Evolutionary conservation across 2,113 vertebrate species (phyloP).

Genomic region (Rhagologus leucostigma): DNA sequence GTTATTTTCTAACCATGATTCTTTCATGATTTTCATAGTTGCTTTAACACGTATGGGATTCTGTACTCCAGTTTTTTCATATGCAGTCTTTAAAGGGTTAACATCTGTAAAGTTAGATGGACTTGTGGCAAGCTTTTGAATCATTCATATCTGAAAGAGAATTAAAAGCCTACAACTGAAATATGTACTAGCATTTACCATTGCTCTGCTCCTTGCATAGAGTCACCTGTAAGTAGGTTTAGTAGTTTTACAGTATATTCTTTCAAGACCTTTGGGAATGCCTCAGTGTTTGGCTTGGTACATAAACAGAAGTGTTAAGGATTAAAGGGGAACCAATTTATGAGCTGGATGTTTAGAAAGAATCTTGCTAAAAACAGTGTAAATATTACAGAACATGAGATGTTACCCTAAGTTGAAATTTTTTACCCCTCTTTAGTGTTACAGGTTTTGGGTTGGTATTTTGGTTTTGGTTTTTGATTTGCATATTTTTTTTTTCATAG

Average conservation of each 20-base stretch:
- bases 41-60: slow-evolving; percentile 47
- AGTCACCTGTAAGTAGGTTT: slow-evolving; percentile 73
- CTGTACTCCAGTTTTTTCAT: slow-evolving; percentile 55
- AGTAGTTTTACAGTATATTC: slow-evolving; percentile 71
- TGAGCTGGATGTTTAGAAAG: slow-evolving; percentile 64
- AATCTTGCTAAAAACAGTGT: slow-evolving; percentile 76
- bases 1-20: slow-evolving; percentile 67
- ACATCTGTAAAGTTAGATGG: slow-evolving; percentile 67
- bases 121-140: slow-evolving; percentile 73
- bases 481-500: slow-evolving; percentile 55
- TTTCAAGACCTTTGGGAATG: slow-evolving; percentile 73
- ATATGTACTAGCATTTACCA: slow-evolving; percentile 70
- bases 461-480: slow-evolving; percentile 33
- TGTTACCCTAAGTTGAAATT: slow-evolving; percentile 72
- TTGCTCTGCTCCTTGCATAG: slow-evolving; percentile 79
- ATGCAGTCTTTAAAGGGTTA: slow-evolving; percentile 78
- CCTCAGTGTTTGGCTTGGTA: slow-evolving; percentile 74
- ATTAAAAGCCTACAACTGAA: slow-evolving; percentile 68
- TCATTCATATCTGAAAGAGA: slow-evolving; percentile 69
- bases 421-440: slow-evolving; percentile 69
- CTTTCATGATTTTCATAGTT: slow-evolving; percentile 49
- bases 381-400: slow-evolving; percentile 76
- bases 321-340: slow-evolving; percentile 58
- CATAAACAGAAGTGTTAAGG: slow-evolving; percentile 69
- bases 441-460: slow-evolving; percentile 58